Evolutionary conservation across 2,113 vertebrate species (phyloP).

Genomic region (Corythaeola cristata): DNA sequence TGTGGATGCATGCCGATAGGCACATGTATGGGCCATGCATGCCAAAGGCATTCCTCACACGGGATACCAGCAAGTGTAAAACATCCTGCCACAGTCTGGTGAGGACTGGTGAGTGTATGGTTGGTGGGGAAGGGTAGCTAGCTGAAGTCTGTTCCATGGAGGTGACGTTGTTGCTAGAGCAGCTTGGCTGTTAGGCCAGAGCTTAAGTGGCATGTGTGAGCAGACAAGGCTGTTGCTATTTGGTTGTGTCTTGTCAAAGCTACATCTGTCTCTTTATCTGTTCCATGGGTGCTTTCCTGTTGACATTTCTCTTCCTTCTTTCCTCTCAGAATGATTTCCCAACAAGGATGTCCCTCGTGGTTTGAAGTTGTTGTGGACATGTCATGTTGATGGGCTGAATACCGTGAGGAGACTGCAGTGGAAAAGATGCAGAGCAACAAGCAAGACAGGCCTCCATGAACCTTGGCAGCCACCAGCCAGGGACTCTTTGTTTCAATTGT

Average conservation of each 20-base stretch:
- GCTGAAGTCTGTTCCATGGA: not conserved
- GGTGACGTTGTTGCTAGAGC: not conserved
- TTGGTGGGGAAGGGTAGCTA: not conserved
- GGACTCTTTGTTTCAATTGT: slow-evolving; percentile 52
- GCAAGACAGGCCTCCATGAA: slow-evolving; percentile 49
- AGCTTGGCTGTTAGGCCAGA: not conserved
- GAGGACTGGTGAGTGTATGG: not conserved
- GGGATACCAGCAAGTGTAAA: not conserved
- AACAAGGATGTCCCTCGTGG: slow-evolving; percentile 84
- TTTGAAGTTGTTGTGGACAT: slow-evolving; percentile 72
- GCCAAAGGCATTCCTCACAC: not conserved
- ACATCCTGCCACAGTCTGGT: not conserved
- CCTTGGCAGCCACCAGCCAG: slow-evolving; percentile 22
- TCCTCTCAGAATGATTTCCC: slow-evolving; percentile 79
- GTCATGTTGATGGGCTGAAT: slow-evolving; percentile 39
- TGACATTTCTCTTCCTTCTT: slow-evolving; percentile 51
- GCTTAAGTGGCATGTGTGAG: not conserved
- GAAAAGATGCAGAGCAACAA: slow-evolving; percentile 52
- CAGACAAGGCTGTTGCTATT: not conserved
- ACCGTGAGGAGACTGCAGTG: not conserved
- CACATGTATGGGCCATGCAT: not conserved
- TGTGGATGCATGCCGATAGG: not conserved
- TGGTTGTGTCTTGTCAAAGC: not conserved
- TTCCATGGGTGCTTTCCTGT: not conserved
- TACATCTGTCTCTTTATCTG: not conserved